phyloP scores from a whole-genome alignment of 2,797 vertebrate species.

The Trichosurus vulpecula region DNA sequence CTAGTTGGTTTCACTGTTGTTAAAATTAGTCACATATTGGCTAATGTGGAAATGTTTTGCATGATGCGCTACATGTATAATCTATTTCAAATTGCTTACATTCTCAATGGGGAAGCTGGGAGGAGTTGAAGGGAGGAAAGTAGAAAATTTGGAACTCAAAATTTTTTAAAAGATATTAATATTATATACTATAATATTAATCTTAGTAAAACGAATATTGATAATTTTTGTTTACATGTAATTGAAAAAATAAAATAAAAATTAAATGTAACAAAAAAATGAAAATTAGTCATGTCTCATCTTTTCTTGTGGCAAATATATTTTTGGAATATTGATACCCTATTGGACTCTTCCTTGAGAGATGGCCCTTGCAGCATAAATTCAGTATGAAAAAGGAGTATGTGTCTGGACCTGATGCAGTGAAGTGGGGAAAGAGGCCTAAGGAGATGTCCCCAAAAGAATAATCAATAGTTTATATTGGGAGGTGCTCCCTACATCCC shows the following conservation, averaged over 20 bases:
- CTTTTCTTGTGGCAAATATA: too few relatives aligned
- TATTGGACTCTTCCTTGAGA: too few relatives aligned
- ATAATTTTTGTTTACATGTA: neutral
- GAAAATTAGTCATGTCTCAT: too few relatives aligned
- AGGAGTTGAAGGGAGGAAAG: neutral
- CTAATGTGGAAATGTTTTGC: neutral
- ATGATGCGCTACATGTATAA: neutral
- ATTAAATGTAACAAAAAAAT: too few relatives aligned
- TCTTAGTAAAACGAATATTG: too few relatives aligned
- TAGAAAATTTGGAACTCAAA: neutral
- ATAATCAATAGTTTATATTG: rapidly evolving
- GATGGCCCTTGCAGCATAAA: too few relatives aligned
- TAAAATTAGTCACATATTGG: neutral
- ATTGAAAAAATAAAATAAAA: neutral
- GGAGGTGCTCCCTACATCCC: neutral
- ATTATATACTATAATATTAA: too few relatives aligned
- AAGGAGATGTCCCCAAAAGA: neutral
- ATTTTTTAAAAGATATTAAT: too few relatives aligned
- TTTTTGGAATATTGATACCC: too few relatives aligned
- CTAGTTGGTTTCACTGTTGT: neutral
- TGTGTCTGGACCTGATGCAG: too few relatives aligned
- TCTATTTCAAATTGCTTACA: neutral
- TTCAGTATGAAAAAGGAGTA: too few relatives aligned
- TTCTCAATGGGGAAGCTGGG: neutral
- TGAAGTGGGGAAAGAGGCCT: neutral